phyloP scores from a whole-genome alignment of 2,888 invertebrate species.

The Caenorhabditis uteleia region DNA sequence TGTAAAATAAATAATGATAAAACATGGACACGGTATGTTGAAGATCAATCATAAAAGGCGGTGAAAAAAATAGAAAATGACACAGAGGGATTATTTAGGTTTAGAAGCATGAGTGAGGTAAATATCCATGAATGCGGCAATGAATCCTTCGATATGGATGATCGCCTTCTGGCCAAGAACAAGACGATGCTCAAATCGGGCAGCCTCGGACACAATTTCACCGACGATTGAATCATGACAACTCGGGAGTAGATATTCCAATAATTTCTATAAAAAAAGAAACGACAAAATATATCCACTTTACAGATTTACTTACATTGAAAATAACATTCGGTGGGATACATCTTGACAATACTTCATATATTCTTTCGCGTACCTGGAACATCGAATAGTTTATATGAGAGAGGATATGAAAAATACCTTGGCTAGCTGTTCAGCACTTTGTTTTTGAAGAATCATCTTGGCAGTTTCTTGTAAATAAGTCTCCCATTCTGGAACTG shows the following conservation, averaged over 20 bases:
- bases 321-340: constrained; percentile 92
- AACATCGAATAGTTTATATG: background rate
- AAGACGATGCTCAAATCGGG: constrained; percentile 89
- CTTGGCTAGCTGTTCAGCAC: constrained; percentile 75
- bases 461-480: constrained; percentile 86
- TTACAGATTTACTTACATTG: constrained; percentile 73
- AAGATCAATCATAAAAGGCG: constrained; percentile 1
- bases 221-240: constrained; percentile 82
- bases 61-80: background rate
- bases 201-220: constrained; percentile 84
- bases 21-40: too few relatives aligned
- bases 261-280: constrained; percentile 27
- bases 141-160: constrained; percentile 95
- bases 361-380: constrained; percentile 85
- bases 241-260: constrained; percentile 80
- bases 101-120: constrained; percentile 72
- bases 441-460: constrained; percentile 85
- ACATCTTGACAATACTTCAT: constrained; percentile 90
- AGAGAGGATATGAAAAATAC: constrained; percentile 4
- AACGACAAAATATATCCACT: background rate
- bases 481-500: constrained; percentile 90
- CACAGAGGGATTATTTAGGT: constrained; percentile 6
- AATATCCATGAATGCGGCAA: constrained; percentile 92
- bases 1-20: background rate
- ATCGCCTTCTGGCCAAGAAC: constrained; percentile 83